Base-by-base conservation (phyloP, 2,888 invertebrate species). In the Lissocephala sabroskyi region DNA sequence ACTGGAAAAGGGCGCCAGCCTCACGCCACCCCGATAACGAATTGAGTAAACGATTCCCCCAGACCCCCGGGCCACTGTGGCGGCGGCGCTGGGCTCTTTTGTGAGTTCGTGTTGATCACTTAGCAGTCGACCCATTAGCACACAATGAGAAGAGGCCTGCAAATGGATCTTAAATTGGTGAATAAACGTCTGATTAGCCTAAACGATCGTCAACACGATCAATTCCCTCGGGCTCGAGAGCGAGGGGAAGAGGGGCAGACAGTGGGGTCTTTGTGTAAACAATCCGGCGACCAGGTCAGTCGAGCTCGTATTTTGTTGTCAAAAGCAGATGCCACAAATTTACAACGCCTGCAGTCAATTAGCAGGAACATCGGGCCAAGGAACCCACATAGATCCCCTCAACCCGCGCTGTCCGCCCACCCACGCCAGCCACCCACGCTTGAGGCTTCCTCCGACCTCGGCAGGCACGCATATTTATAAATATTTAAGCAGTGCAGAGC, bases 121-220 rank as follows among this genome's bases (percentile, higher is more conserved):
- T 67, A 73, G 56, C 68, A 65, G 54, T 29, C 55, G 42, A 56
- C 52, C 50, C 59, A 74, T 65, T 65, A 62, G 35, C 51, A 41
- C 52, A 67, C 71, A 74, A 70, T 70, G 56, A n/a, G n/a, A n/a
- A n/a, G n/a, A 46, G 39, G 47, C 41, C 48, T 19, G 23, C 56
- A 55, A 55, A 55, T 55, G 49, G 49, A 33, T 45, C 49, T 70
- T 67, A 65, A 67, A 67, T 70, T 70, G 60, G 59, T 52, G 66
- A 74, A 74, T 70, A 65, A 74, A 56, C 54, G 62, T 51, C 55
- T 58, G 65, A 62, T 65, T 62, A 64, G 49, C 29, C 49, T 53
- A 45, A 52, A 46, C 48, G 45, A 23, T 5, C 23, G 16, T 35
- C 9, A 16, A 13, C 13, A 32, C 13, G 11, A 32, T 32, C 30